phyloP scores from a whole-genome alignment of 2,113 vertebrate genomes.

The Dissostichus mawsoni region DNA sequence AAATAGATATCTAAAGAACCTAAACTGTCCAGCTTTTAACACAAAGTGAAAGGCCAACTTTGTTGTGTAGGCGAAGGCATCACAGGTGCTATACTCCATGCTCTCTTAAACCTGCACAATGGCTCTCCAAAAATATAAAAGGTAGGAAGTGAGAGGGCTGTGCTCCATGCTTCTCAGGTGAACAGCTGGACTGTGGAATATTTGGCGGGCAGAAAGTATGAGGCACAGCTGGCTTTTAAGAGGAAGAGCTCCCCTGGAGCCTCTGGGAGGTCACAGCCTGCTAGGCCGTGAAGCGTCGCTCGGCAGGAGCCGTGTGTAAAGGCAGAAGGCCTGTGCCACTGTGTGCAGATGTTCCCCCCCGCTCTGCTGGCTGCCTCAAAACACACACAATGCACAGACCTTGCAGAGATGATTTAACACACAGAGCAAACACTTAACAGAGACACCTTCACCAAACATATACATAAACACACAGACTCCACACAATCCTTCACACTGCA shows the following conservation, averaged over 20 bases:
- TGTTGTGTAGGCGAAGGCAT: conserved; percentile 48
- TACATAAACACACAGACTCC: conserved; percentile 44
- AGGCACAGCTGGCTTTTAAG: conserved; percentile 87
- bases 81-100: conserved; percentile 54
- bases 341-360: conserved; percentile 82
- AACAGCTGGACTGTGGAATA: conserved; percentile 86
- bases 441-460: conserved; percentile 41
- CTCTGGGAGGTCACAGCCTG: conserved; percentile 84
- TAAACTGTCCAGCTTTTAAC: conserved; percentile 1
- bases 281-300: conserved; percentile 80
- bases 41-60: conserved; percentile 41
- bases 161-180: conserved; percentile 79
- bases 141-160: conserved; percentile 58
- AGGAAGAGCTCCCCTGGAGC: conserved; percentile 82
- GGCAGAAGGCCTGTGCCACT: conserved; percentile 82
- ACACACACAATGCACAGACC: conserved; percentile 64
- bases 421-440: conserved; percentile 48
- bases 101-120: conserved; percentile 66
- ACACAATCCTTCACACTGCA: conserved; percentile 20
- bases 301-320: conserved; percentile 78
- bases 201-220: conserved; percentile 79
- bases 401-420: conserved; percentile 64
- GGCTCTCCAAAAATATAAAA: conserved; percentile 63
- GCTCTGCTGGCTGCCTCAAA: conserved; percentile 73
- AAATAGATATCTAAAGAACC: not conserved